Conservation (phyloP, 2,888 invertebrate species). For the Dynastes tityus region DNA sequence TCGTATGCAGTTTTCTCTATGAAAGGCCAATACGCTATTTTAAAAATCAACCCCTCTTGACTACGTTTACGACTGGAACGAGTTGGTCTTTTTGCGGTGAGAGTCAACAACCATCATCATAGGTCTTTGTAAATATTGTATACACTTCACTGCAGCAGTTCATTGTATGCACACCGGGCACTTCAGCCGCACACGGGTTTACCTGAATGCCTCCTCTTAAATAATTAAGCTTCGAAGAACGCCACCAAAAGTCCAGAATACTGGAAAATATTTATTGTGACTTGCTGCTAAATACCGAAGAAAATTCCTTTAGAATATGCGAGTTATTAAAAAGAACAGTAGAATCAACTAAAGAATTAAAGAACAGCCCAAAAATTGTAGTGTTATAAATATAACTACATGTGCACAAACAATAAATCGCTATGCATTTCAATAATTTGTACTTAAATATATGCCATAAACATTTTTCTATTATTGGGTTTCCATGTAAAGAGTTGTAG, state of each 20-base stretch:
- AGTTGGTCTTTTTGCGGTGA: slow-evolving; percentile 58
- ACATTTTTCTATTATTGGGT: too few species aligned
- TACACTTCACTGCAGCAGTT: slow-evolving; percentile 55
- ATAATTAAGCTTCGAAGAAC: slow-evolving; percentile 51
- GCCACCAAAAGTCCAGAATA: slow-evolving; percentile 50
- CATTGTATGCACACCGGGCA: slow-evolving; percentile 60
- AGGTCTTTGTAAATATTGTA: slow-evolving; percentile 59
- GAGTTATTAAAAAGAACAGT: background rate
- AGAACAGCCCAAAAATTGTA: too few species aligned
- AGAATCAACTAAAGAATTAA: too few species aligned
- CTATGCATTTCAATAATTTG: too few species aligned
- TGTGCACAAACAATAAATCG: too few species aligned
- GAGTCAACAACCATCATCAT: slow-evolving; percentile 59
- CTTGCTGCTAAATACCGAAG: slow-evolving; percentile 46
- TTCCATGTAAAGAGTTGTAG: too few species aligned
- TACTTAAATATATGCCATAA: too few species aligned
- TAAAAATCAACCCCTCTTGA: slow-evolving; percentile 54
- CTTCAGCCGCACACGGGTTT: slow-evolving; percentile 57
- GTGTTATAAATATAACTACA: too few species aligned
- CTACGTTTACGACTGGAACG: slow-evolving; percentile 55
- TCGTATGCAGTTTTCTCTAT: slow-evolving; percentile 39
- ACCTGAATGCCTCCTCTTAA: slow-evolving; percentile 56
- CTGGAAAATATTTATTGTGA: slow-evolving; percentile 54
- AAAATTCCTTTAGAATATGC: slow-evolving; percentile 17
- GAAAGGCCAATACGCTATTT: slow-evolving; percentile 50